Conservation (phyloP, 2,888 invertebrate genomes). For the Habrosyne pyritoides region DNA sequence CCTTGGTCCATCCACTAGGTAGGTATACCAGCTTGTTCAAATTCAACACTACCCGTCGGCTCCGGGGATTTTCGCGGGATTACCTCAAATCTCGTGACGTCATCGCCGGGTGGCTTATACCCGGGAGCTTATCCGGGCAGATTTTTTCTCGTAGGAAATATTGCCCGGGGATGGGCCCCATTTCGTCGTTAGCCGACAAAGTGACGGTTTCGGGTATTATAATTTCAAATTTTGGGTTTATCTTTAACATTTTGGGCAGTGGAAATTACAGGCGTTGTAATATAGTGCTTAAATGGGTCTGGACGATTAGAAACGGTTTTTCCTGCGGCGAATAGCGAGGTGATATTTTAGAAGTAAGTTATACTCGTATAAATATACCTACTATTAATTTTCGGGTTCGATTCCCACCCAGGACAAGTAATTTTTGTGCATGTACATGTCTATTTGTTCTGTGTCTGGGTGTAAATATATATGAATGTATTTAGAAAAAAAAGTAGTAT, state of each 20-base stretch:
- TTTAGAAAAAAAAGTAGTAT: no score
- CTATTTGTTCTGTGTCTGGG: no score
- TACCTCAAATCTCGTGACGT: constrained; percentile 50
- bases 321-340: no score
- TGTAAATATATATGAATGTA: no score
- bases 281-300: not conserved
- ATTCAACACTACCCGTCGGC: constrained; percentile 40
- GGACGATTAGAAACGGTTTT: no score
- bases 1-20: constrained; percentile 13
- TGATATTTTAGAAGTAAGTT: no score
- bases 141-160: constrained; percentile 55
- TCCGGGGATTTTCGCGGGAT: constrained; percentile 42
- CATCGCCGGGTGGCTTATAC: constrained; percentile 60
- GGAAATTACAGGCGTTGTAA: not conserved
- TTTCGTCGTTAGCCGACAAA: constrained; percentile 22
- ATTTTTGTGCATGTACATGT: no score
- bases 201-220: constrained; percentile 35
- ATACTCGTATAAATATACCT: no score
- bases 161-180: constrained; percentile 22
- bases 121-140: constrained; percentile 51
- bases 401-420: no score
- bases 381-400: no score
- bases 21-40: constrained; percentile 34
- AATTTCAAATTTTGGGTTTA: constrained; percentile 20
- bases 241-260: constrained; percentile 6